Evolutionary conservation across 1,140 invertebrate genomes (phyloP).

Genomic region (Aphidius gifuensis): DNA sequence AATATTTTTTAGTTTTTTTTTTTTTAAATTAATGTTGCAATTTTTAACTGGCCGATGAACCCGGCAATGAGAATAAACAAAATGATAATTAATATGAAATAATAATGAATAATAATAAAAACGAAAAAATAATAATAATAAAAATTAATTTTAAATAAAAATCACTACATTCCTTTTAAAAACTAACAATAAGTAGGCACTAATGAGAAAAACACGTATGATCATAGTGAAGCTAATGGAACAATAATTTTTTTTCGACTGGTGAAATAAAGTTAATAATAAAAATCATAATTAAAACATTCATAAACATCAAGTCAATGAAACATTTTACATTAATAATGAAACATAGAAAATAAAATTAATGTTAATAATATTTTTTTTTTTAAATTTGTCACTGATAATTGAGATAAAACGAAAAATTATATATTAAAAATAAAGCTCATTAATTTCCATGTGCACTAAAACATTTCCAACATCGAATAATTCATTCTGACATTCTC

Average conservation of each 20-base stretch:
- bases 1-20: too few species aligned
- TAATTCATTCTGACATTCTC: too few species aligned
- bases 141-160: too few species aligned
- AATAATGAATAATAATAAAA: not conserved
- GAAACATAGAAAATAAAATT: not conserved
- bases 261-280: slow-evolving; percentile 12
- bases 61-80: slow-evolving; percentile 24
- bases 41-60: slow-evolving; percentile 39
- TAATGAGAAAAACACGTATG: slow-evolving; percentile 45
- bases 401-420: slow-evolving; percentile 3
- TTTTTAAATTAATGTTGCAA: not conserved
- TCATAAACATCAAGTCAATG: slow-evolving; percentile 3
- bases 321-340: not conserved
- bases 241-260: slow-evolving; percentile 8
- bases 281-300: slow-evolving; percentile 12
- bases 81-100: slow-evolving; percentile 17
- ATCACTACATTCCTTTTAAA: slow-evolving; percentile 47
- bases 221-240: slow-evolving; percentile 30
- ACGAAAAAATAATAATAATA: slow-evolving; percentile 32
- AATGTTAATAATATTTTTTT: slow-evolving; percentile 3
- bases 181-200: slow-evolving; percentile 50
- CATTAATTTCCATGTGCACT: too few species aligned
- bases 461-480: too few species aligned
- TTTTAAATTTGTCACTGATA: slow-evolving; percentile 10
- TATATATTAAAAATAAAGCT: too few species aligned